A percentile compares a stretch with the other conserved stretches of the same genome.
These are phyloP conservation scores for Spinus pinus DNA, from an alignment of 2,797 vertebrate species.

Conservation along the genomic window DNA sequence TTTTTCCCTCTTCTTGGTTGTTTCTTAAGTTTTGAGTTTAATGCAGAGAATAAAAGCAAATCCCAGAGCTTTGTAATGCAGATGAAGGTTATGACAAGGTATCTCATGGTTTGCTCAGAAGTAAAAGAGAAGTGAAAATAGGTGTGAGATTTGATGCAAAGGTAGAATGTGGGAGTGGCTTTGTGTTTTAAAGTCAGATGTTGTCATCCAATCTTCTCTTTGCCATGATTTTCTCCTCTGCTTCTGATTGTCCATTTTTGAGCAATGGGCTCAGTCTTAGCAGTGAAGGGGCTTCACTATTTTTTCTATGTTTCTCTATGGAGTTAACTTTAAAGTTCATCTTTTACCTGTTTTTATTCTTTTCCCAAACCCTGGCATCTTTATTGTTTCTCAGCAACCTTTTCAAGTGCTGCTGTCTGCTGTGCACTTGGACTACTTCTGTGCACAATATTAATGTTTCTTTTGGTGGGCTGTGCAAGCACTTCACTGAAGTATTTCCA, in stretches of 20 bases:
- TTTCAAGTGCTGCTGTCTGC: not conserved
- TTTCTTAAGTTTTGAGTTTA: not conserved
- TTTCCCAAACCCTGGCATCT: not conserved
- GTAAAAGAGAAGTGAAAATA: not conserved
- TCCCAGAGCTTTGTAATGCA: not conserved
- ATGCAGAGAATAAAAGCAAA: not conserved
- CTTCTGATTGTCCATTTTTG: not conserved
- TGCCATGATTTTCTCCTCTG: not conserved
- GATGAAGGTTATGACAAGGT: not conserved
- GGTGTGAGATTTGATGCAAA: not conserved
- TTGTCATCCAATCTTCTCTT: not conserved
- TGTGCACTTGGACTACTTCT: not conserved
- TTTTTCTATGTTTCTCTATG: not conserved
- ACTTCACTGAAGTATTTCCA: not conserved
- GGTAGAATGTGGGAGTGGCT: not conserved
- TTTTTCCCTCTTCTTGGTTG: not conserved
- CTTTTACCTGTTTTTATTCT: not conserved
- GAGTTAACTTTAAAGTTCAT: not conserved
- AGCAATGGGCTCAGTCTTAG: not conserved
- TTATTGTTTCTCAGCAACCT: not conserved
- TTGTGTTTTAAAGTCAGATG: not conserved
- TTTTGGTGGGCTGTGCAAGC: not conserved
- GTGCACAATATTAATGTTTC: not conserved
- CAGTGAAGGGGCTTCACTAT: not conserved
- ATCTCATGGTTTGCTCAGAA: not conserved